phyloP scores from a whole-genome alignment of 2,888 invertebrate genomes.

The Stegana nigrithorax region DNA sequence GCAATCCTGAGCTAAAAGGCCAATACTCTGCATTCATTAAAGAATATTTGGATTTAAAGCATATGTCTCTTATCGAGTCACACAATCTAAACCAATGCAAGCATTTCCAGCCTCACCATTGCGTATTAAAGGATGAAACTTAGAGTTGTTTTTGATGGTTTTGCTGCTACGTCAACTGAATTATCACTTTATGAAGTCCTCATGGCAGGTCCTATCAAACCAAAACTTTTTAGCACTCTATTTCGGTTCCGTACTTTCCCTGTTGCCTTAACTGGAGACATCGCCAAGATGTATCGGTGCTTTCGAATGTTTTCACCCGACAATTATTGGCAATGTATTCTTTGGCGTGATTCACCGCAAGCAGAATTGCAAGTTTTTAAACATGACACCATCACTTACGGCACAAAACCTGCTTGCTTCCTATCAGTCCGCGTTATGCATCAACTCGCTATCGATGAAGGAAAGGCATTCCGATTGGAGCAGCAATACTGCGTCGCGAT shows the following conservation, averaged over 20 bases:
- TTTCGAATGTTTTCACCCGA: too few relatives aligned
- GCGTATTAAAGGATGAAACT: constrained; percentile 15
- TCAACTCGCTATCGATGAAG: constrained; percentile 18
- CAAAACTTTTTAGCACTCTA: too few relatives aligned
- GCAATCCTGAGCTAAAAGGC: constrained; percentile 12
- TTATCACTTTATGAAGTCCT: too few relatives aligned
- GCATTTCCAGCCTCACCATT: constrained; percentile 21
- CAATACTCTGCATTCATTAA: constrained; percentile 19
- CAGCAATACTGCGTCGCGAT: not conserved
- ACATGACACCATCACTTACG: constrained; percentile 18
- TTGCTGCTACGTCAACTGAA: constrained; percentile 14
- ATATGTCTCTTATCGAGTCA: constrained; percentile 11
- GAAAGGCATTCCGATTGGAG: not conserved
- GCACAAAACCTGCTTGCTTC: constrained; percentile 23
- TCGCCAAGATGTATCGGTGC: too few relatives aligned
- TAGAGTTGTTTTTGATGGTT: constrained; percentile 20
- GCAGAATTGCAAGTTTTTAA: constrained; percentile 15
- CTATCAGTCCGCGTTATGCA: constrained; percentile 18
- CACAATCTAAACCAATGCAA: not conserved
- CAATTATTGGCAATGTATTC: too few relatives aligned
- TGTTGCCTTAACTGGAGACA: too few relatives aligned
- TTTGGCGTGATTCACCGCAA: too few relatives aligned
- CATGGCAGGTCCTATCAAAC: too few relatives aligned
- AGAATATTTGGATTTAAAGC: constrained; percentile 25
- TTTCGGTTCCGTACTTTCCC: too few relatives aligned